Evolutionary conservation across 2,888 invertebrate species (phyloP).

Genomic region (Ochropleura plecta): DNA sequence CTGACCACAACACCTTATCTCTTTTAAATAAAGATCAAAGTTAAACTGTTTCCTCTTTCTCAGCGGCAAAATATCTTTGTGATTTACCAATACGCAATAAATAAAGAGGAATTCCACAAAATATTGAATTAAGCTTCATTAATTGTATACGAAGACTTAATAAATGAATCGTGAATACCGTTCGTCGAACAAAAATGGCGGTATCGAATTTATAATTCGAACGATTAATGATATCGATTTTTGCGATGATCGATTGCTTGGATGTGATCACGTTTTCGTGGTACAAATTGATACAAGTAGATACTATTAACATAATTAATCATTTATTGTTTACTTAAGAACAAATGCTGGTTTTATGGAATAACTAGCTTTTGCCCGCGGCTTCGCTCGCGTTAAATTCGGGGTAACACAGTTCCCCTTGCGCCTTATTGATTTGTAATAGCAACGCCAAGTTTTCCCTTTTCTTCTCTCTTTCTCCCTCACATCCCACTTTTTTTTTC

Average conservation of each 20-base stretch:
- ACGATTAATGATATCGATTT: slow-evolving; percentile 57
- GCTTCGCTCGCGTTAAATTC: too few species aligned
- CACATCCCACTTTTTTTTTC: too few species aligned
- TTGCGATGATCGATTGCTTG: slow-evolving; percentile 45
- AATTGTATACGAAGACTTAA: slow-evolving; percentile 72
- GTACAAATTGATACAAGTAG: slow-evolving; percentile 35
- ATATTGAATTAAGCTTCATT: slow-evolving; percentile 74
- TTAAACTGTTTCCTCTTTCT: slow-evolving; percentile 3
- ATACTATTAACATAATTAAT: background rate
- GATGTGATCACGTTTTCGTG: slow-evolving; percentile 20
- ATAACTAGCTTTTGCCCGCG: too few species aligned
- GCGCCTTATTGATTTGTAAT: too few species aligned
- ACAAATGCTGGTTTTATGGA: too few species aligned
- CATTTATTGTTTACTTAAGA: background rate
- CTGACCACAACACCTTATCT: slow-evolving; percentile 19
- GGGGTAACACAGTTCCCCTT: too few species aligned
- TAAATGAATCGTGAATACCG: slow-evolving; percentile 61
- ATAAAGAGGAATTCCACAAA: slow-evolving; percentile 72
- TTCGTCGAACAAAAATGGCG: slow-evolving; percentile 35
- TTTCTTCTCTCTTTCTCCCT: too few species aligned
- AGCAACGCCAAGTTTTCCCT: too few species aligned
- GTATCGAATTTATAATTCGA: slow-evolving; percentile 27
- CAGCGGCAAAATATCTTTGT: slow-evolving; percentile 51
- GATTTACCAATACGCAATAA: slow-evolving; percentile 68
- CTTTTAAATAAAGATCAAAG: slow-evolving; percentile 49